Base-by-base conservation (phyloP, 2,113 vertebrate species). In the Poeciliopsis turrubarensis region DNA sequence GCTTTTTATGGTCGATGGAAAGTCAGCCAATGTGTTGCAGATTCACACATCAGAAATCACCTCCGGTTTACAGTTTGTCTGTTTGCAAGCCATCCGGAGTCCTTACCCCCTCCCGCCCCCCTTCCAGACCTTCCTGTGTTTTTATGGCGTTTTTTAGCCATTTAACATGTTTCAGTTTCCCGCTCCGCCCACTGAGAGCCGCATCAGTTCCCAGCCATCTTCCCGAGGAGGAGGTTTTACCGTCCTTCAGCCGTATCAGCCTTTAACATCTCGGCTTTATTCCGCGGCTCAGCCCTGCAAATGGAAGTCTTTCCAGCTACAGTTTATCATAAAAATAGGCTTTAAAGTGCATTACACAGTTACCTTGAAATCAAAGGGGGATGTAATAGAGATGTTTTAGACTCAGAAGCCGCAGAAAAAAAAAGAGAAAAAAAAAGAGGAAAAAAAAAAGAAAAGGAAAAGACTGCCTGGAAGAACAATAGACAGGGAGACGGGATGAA, bases 101-200 rank as follows among this genome's bases (percentile, higher is more conserved):
- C 77, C 77, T 70, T 65, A 37, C 68, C 82, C 81, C 83, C n/a
- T n/a, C n/a, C n/a, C n/a, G 2, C 29, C 29, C 29, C 29, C 29
- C 29, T n/a, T n/a, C 72, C 68, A 83, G 80, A 85, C 86, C 82
- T 89, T 83, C 75, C 82, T 70, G 72, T 81, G 83, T 75, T 84
- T 89, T 90, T 86, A 90, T 89, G 82, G 77, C 74, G 68, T 83
- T 6, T 60, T 41, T 57, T 73, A 78, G 75, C 70, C 73, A 78
- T 86, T 87, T 80, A 80, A 82, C 87, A 77, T 89, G 82, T 89
- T 89, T 85, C 73, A 87, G 72, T 77, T 91, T 62, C 76, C 76
- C 79, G 84, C 80, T 60, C 26, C 74, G 67, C 60, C 62, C 51
- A 79, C 22, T 4, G 66, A 89, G 88, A 81, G 75, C 47, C 89